Base-by-base conservation (phyloP, 2,888 invertebrate genomes). In the Azorinus chamasolen region DNA sequence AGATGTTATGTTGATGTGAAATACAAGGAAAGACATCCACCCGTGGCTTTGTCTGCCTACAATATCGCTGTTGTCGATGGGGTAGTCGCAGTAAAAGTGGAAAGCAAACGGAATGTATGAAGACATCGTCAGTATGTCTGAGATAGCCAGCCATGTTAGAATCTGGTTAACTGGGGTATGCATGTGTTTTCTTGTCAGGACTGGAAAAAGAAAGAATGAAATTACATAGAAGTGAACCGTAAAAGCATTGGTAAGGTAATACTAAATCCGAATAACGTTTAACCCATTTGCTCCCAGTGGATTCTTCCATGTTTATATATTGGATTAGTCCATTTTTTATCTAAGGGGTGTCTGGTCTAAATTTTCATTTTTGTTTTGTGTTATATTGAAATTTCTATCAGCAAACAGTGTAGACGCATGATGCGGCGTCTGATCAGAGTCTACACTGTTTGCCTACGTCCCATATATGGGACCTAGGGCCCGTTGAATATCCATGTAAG, bases 91-190 rank as follows among this genome's bases (percentile, higher is more conserved):
- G 83, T 91, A 91, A 79, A 91, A 92, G 68, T 97, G 97, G 57
- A 96, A 95, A 1, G 96, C 96, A 92, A 96, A 98, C 0, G 98
- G 98, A 83, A 98, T 96, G 93, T 98, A 98, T 87, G 97, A 98
- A 18, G 92, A 61, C 87, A 98, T 98, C 12, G 98, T 97, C 18
- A 97, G 94, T 43, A 98, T 95, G 92, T 98, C 98, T 16, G 98
- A 97, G 12, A 98, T 95, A 0, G 98, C 98, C 25, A 98, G 85
- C 54, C 92, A 93, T 0, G 97, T 97, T 50, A 98, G 95, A 73
- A 98, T 97, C 65, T 96, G 95, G 94, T 98, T 98, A 45, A 97
- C 98, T 1, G 98, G 96, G 70, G 97, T 97, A 27, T 93, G 88
- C 97, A 98, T 98, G 93, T 97, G 97, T 27, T 96, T 95, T 14